A percentile compares a stretch with the other conserved stretches of the same genome.
phyloP scores from a whole-genome alignment of 2,888 invertebrate species.

The Apoderus coryli region DNA sequence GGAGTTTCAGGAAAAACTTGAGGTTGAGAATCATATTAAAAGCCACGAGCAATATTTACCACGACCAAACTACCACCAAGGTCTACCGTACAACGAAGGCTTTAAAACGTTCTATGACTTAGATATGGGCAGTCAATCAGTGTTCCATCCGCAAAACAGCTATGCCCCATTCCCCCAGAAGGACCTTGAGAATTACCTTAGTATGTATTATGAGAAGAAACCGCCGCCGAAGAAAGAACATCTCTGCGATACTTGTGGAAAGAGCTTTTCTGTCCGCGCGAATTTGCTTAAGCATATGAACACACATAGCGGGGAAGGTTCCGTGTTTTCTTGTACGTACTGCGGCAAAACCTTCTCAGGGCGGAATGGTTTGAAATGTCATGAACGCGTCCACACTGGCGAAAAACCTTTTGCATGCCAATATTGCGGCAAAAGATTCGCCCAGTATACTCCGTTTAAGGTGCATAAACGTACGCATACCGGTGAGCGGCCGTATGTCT shows the following conservation, averaged over 20 bases:
- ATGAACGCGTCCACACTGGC: slow-evolving; percentile 44
- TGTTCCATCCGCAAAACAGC: no score
- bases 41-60: no score
- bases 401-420: slow-evolving; percentile 45
- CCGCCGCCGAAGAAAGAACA: no score
- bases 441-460: slow-evolving; percentile 42
- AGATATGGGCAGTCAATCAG: no score
- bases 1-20: no score
- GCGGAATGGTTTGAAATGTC: slow-evolving; percentile 35
- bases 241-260: slow-evolving; percentile 23
- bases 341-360: slow-evolving; percentile 23
- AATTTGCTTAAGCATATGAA: slow-evolving; percentile 19
- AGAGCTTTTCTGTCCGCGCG: slow-evolving; percentile 15
- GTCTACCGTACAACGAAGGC: no score
- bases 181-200: no score
- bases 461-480: slow-evolving; percentile 45
- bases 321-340: slow-evolving; percentile 33
- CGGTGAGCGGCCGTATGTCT: slow-evolving; percentile 41
- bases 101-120: no score
- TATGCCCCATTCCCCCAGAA: no score
- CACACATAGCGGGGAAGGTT: slow-evolving; percentile 31
- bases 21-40: no score
- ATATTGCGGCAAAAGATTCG: slow-evolving; percentile 43
- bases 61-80: no score
- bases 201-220: no score